Conservation (phyloP, 2,888 invertebrate genomes). For the Rhingia campestris region DNA sequence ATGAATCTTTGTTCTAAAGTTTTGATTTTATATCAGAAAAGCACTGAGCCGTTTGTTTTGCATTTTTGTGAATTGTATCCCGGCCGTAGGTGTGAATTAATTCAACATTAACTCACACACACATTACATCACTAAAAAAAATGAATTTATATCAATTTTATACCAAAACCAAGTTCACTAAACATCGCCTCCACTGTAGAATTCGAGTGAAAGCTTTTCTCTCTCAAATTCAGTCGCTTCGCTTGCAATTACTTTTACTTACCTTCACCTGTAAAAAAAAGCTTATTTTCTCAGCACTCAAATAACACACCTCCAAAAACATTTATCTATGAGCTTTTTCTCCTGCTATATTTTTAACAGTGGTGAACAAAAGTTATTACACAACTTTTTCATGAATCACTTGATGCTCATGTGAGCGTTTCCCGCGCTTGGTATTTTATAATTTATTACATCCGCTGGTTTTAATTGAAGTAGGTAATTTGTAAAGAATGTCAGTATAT, state of each 20-base stretch:
- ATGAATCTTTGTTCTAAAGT: no score
- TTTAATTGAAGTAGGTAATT: no score
- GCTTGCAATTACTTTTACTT: not conserved
- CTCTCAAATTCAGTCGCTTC: not conserved
- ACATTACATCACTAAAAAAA: no score
- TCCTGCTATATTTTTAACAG: not conserved
- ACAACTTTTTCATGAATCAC: not conserved
- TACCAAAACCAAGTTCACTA: not conserved
- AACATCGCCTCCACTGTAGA: constrained; percentile 2
- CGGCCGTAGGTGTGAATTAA: no score
- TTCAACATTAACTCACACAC: no score
- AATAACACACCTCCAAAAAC: not conserved
- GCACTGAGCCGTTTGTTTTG: no score
- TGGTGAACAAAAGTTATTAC: not conserved
- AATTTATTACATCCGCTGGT: not conserved
- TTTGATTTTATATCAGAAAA: no score
- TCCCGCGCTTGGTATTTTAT: not conserved
- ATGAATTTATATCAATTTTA: not conserved
- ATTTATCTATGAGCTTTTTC: not conserved
- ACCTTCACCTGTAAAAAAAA: not conserved
- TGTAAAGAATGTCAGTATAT: no score
- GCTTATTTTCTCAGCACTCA: not conserved
- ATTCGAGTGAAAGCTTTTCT: constrained; percentile 8
- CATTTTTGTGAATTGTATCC: no score
- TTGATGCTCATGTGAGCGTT: no score